Evolutionary conservation across 2,888 invertebrate genomes (phyloP), one percentile per base, ranked within the genome.

Genomic region (Macaria notata): DNA sequence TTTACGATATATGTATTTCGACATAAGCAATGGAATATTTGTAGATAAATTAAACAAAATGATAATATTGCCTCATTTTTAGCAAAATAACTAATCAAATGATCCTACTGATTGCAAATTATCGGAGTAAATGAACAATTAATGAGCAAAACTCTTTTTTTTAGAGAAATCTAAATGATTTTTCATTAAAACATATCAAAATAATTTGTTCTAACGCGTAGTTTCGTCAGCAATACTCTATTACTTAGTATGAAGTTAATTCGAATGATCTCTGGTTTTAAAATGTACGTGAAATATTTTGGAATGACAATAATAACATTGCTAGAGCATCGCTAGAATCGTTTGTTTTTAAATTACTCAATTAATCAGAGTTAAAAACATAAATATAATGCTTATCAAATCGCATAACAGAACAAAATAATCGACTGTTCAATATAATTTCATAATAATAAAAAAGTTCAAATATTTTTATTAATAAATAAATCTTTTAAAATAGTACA

Each of bases 131-230:
- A 73, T 73, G 84, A 85, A 84, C 85, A 85, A 86, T 77, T 4
- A 66, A 79, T 67, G 84, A 84, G 83, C 84, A 85, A 86, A 78
- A 69, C 62, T 64, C 59, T 67, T 72, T 69, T 68, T 57, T 60
- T 63, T 61, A 65, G 62, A 47, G 60, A 71, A 43, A n/a, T 38
- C 9, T 9, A 42, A 9, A 71, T 71, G 78, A 80, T 81, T 72
- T 19, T 83, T 81, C 81, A 76, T 72, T 80, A 80, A 81, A 59
- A 88, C 88, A 88, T 88, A 88, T 88, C 88, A 86, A 79, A 36
- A 63, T 75, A 75, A 64, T 74, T 76, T 78, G 69, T 73, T 73
- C 73, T 75, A 74, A 56, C 68, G 69, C 56, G 66, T 65, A 71
- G 72, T 69, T 68, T 65, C 68, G 45, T 52, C 57, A 53, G 55